Percentiles rank a stretch among this genome's conserved stretches.
Conservation (phyloP, 1,140 invertebrate genomes). For the Heliothis virescens region DNA sequence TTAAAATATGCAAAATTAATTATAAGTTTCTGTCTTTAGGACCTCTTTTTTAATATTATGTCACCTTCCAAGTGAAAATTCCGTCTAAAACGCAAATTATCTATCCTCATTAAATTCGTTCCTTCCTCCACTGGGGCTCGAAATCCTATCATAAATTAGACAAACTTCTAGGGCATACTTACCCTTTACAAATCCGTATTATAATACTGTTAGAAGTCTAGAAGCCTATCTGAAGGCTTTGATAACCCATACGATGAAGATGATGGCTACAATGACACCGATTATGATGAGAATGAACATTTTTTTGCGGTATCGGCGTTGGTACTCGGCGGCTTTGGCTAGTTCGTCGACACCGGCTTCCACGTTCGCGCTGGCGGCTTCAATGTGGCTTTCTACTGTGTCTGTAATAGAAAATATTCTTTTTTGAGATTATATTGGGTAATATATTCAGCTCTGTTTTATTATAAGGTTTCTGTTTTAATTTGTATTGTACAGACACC, state of each 20-base stretch:
- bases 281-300: constrained; percentile 89
- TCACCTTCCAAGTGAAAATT: too few species aligned
- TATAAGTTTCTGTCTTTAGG: too few species aligned
- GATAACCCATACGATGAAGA: constrained; percentile 89
- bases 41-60: too few species aligned
- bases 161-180: neutral
- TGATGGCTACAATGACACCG: constrained; percentile 88
- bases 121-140: neutral
- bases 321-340: constrained; percentile 92
- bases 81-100: neutral
- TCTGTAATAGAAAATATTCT: constrained; percentile 86
- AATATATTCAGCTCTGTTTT: neutral
- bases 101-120: constrained; percentile 10
- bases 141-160: constrained; percentile 2
- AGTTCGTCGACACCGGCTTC: constrained; percentile 92
- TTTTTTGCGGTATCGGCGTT: constrained; percentile 90
- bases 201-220: neutral
- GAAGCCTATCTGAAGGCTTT: constrained; percentile 72
- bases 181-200: neutral
- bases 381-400: constrained; percentile 95
- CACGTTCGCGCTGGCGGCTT: constrained; percentile 91
- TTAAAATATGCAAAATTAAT: too few species aligned
- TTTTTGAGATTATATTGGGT: neutral
- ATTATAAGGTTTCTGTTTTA: too few species aligned
- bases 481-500: too few species aligned